Evolutionary conservation across 2,797 vertebrate species (phyloP).

Genomic region (Myotis daubentonii): DNA sequence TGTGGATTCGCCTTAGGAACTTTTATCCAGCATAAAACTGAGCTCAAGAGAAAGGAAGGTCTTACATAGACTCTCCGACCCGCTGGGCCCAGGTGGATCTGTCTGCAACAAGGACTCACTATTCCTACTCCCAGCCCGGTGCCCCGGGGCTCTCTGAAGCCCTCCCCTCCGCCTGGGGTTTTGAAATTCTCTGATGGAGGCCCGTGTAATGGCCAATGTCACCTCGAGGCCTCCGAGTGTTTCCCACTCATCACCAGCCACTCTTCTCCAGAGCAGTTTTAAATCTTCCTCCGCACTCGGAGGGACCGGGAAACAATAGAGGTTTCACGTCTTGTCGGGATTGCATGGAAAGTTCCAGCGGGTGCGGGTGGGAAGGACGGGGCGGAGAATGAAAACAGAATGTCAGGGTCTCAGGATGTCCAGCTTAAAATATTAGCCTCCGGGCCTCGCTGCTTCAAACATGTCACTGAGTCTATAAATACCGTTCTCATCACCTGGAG

Average conservation of each 20-base stretch:
- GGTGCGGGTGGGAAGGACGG: slow-evolving; percentile 50
- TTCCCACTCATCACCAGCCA: slow-evolving; percentile 59
- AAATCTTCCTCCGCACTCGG: slow-evolving; percentile 22
- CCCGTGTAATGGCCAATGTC: slow-evolving; percentile 62
- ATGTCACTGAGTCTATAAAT: slow-evolving; percentile 63
- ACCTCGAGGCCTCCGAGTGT: slow-evolving; percentile 35
- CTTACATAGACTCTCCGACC: neutral
- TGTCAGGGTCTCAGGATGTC: slow-evolving; percentile 60
- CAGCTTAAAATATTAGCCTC: slow-evolving; percentile 58
- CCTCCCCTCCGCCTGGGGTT: slow-evolving; percentile 14
- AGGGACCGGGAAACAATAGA: slow-evolving; percentile 70
- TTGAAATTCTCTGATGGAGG: slow-evolving; percentile 55
- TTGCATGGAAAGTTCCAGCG: slow-evolving; percentile 72
- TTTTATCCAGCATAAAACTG: slow-evolving; percentile 9
- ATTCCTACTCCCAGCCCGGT: neutral
- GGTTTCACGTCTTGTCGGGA: slow-evolving; percentile 57
- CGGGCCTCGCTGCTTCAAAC: slow-evolving; percentile 57
- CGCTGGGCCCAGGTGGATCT: neutral
- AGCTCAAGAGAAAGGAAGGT: neutral
- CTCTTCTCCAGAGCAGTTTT: slow-evolving; percentile 59
- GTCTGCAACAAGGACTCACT: neutral
- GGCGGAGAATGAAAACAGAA: slow-evolving; percentile 70
- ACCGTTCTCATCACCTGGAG: slow-evolving; percentile 49
- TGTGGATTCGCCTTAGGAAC: slow-evolving; percentile 7
- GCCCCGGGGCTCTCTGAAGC: neutral